phyloP scores from a whole-genome alignment of 2,113 vertebrate genomes.

The Quiscalus mexicanus region DNA sequence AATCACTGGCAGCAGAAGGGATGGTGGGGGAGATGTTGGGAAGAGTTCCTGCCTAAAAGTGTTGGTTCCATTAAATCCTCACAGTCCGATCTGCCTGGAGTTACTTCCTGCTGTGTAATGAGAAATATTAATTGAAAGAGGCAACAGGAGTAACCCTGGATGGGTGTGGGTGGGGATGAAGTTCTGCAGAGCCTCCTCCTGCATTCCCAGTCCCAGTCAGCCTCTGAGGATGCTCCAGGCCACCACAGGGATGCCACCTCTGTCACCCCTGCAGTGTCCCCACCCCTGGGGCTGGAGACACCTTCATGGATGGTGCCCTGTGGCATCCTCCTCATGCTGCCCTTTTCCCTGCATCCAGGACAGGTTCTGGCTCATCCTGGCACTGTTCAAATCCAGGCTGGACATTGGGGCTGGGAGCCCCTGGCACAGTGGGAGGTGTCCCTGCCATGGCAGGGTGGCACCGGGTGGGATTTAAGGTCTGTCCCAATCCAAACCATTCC shows the following conservation, averaged over 20 bases:
- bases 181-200: not conserved
- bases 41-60: not conserved
- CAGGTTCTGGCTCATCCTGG: not conserved
- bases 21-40: not conserved
- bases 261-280: not conserved
- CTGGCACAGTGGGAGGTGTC: not conserved
- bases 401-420: not conserved
- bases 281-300: not conserved
- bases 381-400: not conserved
- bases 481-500: not conserved
- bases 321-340: not conserved
- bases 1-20: not conserved
- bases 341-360: not conserved
- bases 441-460: not conserved
- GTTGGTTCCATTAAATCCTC: constrained; percentile 4
- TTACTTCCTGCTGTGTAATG: not conserved
- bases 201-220: not conserved
- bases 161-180: not conserved
- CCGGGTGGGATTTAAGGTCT: not conserved
- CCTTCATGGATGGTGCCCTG: fast-evolving
- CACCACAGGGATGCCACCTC: fast-evolving
- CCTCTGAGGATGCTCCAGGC: not conserved
- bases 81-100: not conserved
- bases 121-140: not conserved
- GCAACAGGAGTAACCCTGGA: not conserved